Evolutionary conservation across 2,888 invertebrate species (phyloP), one percentile per base, ranked within the genome.

Genomic region (Tricholauxania praeusta): DNA sequence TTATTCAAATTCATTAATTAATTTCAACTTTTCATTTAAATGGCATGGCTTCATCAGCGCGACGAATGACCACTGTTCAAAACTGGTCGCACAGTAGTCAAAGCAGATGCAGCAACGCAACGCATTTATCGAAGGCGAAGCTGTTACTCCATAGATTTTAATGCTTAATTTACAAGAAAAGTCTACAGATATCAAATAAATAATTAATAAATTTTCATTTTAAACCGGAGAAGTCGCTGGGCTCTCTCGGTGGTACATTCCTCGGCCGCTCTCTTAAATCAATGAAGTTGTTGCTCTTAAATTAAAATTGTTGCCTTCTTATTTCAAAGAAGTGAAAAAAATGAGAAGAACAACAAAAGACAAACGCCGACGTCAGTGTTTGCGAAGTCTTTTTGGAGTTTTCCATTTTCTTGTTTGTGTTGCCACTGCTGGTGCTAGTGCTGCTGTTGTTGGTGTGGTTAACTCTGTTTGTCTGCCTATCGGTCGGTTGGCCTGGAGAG

Each of bases 401-500:
- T 60, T 32, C 14, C 32, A 15, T 28, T 60, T 39, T 39, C 10
- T 10, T 10, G 1, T 39, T 39, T 39, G 39, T 60, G 59, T 60
- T 39, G 39, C 39, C 10, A 10, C 39, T 39, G 48, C 39, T 64
- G 60, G 39, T 52, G 51, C 64, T 22, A 28, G n/a, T 51, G 52
- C 52, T 48, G 73, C 52, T 39, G 64, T 47, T 72, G 60, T 39
- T 28, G 74, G 19, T 66, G 60, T 57, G 55, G 66, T 52, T 70
- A 49, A 59, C 63, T 59, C 52, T 75, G 52, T 73, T 69, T 60
- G 51, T 73, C 73, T 17, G 59, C 53, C 63, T 66, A 65, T 76
- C 73, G 67, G 63, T 79, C 75, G 78, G 79, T 78, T 78, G 77
- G 74, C 77, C 77, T 77, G 74, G 64, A 72, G 77, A 73, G 77